Evolutionary conservation across 2,888 invertebrate genomes (phyloP).

Genomic region (Perizoma flavofasciatum): DNA sequence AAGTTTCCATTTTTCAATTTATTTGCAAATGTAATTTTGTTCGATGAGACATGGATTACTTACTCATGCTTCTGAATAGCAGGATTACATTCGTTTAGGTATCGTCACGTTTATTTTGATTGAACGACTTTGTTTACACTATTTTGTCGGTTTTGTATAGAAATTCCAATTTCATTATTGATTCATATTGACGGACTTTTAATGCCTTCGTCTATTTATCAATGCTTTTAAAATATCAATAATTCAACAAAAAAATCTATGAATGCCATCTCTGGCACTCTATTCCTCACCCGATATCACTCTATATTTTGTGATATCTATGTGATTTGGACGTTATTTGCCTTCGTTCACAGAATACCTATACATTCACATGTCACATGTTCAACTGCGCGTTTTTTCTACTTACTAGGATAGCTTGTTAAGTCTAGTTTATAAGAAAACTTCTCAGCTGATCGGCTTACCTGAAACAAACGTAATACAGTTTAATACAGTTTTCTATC

Average conservation of each 20-base stretch:
- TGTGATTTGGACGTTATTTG: too few species aligned
- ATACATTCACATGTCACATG: background rate
- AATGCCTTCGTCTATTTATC: background rate
- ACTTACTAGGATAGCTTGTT: slow-evolving; percentile 14
- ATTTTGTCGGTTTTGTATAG: slow-evolving; percentile 13
- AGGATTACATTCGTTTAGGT: slow-evolving; percentile 20
- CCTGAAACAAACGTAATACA: slow-evolving; percentile 39
- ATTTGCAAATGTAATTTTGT: slow-evolving; percentile 27
- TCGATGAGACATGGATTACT: slow-evolving; percentile 21
- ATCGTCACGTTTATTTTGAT: slow-evolving; percentile 33
- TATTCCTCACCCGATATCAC: too few species aligned
- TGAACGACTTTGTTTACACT: slow-evolving; percentile 14
- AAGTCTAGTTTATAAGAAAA: slow-evolving; percentile 23
- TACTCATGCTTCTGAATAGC: slow-evolving; percentile 24
- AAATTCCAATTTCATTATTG: slow-evolving; percentile 12
- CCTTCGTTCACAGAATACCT: too few species aligned
- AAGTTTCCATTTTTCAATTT: slow-evolving; percentile 25
- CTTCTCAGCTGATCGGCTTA: slow-evolving; percentile 28
- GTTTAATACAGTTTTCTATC: slow-evolving; percentile 23
- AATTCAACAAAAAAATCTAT: too few species aligned
- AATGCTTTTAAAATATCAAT: background rate
- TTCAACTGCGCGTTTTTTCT: slow-evolving; percentile 6
- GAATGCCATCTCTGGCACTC: too few species aligned
- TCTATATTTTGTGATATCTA: too few species aligned
- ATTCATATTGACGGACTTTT: background rate